Base-by-base conservation (phyloP, 2,797 vertebrate genomes). In the Rousettus madagascariensis region DNA sequence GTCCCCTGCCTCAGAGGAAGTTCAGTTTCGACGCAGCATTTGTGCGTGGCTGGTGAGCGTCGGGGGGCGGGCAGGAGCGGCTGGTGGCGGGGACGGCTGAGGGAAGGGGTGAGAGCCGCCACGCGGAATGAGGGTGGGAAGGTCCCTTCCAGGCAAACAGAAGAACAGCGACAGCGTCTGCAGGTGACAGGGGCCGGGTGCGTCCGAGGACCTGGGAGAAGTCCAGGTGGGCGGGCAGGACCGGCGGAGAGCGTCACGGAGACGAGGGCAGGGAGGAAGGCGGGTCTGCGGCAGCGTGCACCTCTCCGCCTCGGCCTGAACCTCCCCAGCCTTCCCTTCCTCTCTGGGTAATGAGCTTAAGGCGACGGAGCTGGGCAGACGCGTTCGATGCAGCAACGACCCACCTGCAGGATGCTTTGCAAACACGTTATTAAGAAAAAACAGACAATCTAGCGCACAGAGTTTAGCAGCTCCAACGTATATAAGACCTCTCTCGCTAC, bases 261-360 rank as follows among this genome's bases (percentile, higher is more conserved):
- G n/a, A 22, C 10, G 15, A 43, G 2, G 4, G 26, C 9, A 19
- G 38, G 26, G 28, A 51, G 55, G 24, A 71, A 33, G 53, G 0
- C 0, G 0, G 17, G 6, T 8, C 8, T 17, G 6, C 0, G 5
- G 94, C 4, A 2, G 17, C 0, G 0, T 13, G 22, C 43, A 33
- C 66, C n/a, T 59, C 33, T 33, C 33, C 33, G 33, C 22, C 4
- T 41, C 4, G 5, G 53, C 13, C 26, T 6, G 5, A 16, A 51
- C 72, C 13, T 74, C 33, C 51, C 12, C 0, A 33, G 38, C 30
- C 80, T 88, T 28, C 2, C 5, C 36, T 61, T 72, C 57, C 24
- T 82, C 30, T 59, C 8, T 63, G 1, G 30, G 3, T 65, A 74
- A 86, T 26, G 20, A 92, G 20, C 13, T 68, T 41, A 75, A 49